These are phyloP conservation scores for Proisotoma minuta DNA, from an alignment of 2,888 invertebrate species.

Conservation along the genomic window DNA sequence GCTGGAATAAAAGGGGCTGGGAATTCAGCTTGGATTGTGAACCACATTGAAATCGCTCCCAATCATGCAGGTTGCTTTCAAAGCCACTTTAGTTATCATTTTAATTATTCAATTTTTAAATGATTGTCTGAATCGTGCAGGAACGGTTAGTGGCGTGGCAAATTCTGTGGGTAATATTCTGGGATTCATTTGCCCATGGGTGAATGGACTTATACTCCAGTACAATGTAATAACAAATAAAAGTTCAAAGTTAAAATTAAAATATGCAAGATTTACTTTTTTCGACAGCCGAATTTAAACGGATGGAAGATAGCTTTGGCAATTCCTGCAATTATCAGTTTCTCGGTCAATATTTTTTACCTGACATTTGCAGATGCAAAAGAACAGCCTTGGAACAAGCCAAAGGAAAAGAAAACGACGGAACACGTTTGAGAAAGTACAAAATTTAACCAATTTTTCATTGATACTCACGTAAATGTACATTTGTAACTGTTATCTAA, in stretches of 20 bases:
- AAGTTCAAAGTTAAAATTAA: neutral
- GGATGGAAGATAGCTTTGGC: constrained; percentile 63
- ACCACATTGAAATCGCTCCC: constrained; percentile 72
- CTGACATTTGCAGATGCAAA: constrained; percentile 58
- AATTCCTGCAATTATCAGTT: constrained; percentile 56
- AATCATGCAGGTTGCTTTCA: constrained; percentile 64
- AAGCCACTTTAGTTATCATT: neutral
- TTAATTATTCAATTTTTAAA: neutral
- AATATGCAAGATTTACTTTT: too few relatives aligned
- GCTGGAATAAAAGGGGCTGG: constrained; percentile 61
- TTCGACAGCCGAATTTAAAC: constrained; percentile 57
- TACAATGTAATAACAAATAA: constrained; percentile 38
- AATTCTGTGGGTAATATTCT: constrained; percentile 20
- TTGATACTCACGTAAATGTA: too few relatives aligned
- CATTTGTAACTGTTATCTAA: too few relatives aligned
- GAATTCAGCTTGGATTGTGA: constrained; percentile 57
- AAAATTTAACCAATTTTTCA: too few relatives aligned
- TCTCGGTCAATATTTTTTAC: constrained; percentile 56
- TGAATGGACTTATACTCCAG: constrained; percentile 48
- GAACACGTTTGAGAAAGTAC: too few relatives aligned
- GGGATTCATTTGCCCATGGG: constrained; percentile 30
- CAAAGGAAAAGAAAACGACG: too few relatives aligned
- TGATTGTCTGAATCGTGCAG: constrained; percentile 48
- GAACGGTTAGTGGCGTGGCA: constrained; percentile 48
- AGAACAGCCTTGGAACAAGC: constrained; percentile 59